These are phyloP conservation scores for Aspidiotus destructor DNA, from an alignment of 2,888 invertebrate genomes.

Conservation along the genomic window DNA sequence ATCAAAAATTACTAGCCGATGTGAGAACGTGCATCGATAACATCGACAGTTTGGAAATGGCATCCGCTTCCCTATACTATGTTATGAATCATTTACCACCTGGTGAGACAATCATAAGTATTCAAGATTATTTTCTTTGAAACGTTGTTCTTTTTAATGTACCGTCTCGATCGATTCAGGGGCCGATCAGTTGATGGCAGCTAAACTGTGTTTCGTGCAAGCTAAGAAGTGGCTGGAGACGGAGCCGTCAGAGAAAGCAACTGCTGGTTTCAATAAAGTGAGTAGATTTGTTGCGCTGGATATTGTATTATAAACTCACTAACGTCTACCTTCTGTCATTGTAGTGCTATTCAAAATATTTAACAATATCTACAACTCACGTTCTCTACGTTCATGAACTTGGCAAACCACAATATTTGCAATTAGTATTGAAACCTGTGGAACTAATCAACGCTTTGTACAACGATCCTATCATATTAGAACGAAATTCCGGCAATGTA, in stretches of 20 bases:
- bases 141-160: neutral
- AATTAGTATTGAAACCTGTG: constrained; percentile 42
- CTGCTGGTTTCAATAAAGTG: constrained; percentile 36
- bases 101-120: constrained; percentile 37
- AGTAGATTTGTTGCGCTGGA: neutral
- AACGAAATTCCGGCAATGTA: constrained; percentile 40
- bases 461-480: constrained; percentile 45
- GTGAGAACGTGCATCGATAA: constrained; percentile 43
- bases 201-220: constrained; percentile 45
- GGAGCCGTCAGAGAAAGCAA: constrained; percentile 36
- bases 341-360: constrained; percentile 46
- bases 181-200: constrained; percentile 47
- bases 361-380: constrained; percentile 44
- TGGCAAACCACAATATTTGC: constrained; percentile 43
- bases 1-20: constrained; percentile 41
- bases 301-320: constrained; percentile 5
- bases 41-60: constrained; percentile 42
- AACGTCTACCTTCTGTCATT: neutral
- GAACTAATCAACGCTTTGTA: constrained; percentile 46
- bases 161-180: constrained; percentile 39
- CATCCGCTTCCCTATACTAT: constrained; percentile 42
- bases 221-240: constrained; percentile 41
- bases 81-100: constrained; percentile 43
- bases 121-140: neutral
- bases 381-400: constrained; percentile 45